Evolutionary conservation across 1,140 invertebrate genomes (phyloP), one percentile per base, ranked within the genome.

Genomic region (Cylas formicarius): DNA sequence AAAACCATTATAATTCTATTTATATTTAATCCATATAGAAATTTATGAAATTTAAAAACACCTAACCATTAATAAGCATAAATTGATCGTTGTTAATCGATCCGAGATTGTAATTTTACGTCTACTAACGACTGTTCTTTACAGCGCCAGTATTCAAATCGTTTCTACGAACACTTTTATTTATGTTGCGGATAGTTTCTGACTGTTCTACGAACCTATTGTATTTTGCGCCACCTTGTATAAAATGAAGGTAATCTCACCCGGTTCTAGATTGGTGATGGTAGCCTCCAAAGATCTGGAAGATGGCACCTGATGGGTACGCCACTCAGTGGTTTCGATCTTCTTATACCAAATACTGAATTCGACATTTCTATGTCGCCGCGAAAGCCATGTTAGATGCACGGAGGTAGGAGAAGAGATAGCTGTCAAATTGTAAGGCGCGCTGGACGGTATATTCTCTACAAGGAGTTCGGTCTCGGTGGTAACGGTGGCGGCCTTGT

Each of bases 401-500:
- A 95, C 83, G 14, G 81, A 77, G 59, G 80, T 82, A 40, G 78
- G 69, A 4, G 80, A 78, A n/a, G 84, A 80, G 43, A 80, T 78
- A 2, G 87, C 83, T 21, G 81, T 84, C 2, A 97, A 72, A 70
- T 95, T 92, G 67, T 87, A 87, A 0, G 92, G 92, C 4, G 91
- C 89, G 60, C 91, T 81, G 6, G 91, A 90, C 18, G 88, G 84
- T 23, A 81, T 73, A 58, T 91, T 80, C 69, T 91, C 78, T 37
- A 97, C 82, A 63, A 92, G 79, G 23, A 97, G 71, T 67, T 92
- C 85, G 2, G 90, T 87, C 64, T 88, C 82, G 1, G 82, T 78
- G 2, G 86, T 80, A 19, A 95, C 80, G 7, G 86, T 89, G n/a
- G 87, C 89, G 6, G 92, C 89, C 60, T 92, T 89, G 68, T 96